These are phyloP conservation scores for Drosophila hamatofila DNA, from an alignment of 2,888 invertebrate genomes.

Conservation along the genomic window DNA sequence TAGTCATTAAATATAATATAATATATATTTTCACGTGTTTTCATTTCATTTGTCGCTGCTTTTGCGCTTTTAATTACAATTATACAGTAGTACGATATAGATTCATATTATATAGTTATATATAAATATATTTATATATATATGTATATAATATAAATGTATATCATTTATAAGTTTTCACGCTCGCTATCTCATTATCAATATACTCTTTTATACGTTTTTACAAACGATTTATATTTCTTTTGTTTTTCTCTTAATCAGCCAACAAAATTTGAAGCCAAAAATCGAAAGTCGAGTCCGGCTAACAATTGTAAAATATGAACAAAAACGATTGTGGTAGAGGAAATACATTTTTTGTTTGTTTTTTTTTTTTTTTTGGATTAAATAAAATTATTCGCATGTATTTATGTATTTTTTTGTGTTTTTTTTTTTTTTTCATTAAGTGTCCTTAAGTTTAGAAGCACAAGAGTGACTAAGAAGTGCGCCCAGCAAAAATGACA, in stretches of 20 bases:
- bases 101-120: slow-evolving; percentile 51
- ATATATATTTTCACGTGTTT: slow-evolving; percentile 53
- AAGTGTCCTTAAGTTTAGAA: slow-evolving; percentile 49
- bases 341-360: slow-evolving; percentile 11
- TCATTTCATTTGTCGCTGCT: slow-evolving; percentile 48
- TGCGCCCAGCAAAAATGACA: slow-evolving; percentile 53
- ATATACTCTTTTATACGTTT: slow-evolving; percentile 45
- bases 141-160: slow-evolving; percentile 32
- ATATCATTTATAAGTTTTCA: slow-evolving; percentile 43
- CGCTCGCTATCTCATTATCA: slow-evolving; percentile 39
- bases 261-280: slow-evolving; percentile 34
- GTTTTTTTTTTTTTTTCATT: neutral
- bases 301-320: slow-evolving; percentile 56
- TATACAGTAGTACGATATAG: slow-evolving; percentile 70
- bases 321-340: slow-evolving; percentile 35
- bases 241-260: slow-evolving; percentile 14
- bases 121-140: slow-evolving; percentile 5
- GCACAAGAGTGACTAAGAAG: slow-evolving; percentile 71
- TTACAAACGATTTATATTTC: slow-evolving; percentile 49
- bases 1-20: slow-evolving; percentile 47
- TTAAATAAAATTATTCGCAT: slow-evolving; percentile 19
- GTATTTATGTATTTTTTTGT: slow-evolving; percentile 4
- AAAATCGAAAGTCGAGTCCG: slow-evolving; percentile 46
- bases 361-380: slow-evolving; percentile 6
- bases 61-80: slow-evolving; percentile 57